These are phyloP conservation scores for Indicator indicator DNA, from an alignment of 2,113 vertebrate species.

Conservation along the genomic window DNA sequence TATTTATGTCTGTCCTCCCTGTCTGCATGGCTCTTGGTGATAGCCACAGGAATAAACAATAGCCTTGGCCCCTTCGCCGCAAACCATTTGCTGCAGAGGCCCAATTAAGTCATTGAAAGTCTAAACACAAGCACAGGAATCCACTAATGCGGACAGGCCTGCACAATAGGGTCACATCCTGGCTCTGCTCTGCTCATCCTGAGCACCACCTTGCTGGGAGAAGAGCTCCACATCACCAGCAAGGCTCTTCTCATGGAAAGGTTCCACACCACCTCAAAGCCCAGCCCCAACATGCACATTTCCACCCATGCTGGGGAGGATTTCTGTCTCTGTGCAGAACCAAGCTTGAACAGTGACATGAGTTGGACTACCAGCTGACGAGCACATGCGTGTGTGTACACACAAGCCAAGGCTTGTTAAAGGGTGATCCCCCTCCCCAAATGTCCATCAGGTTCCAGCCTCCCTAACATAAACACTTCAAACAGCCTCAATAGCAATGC, in stretches of 20 bases:
- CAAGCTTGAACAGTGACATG: accelerated
- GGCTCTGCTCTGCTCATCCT: not conserved
- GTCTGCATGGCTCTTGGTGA: not conserved
- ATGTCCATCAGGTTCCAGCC: not conserved
- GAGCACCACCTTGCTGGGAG: not conserved
- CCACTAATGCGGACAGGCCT: accelerated
- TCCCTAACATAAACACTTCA: constrained; percentile 47
- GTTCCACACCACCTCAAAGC: not conserved
- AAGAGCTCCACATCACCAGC: not conserved
- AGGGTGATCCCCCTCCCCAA: not conserved
- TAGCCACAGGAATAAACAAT: constrained; percentile 57
- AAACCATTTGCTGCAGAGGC: constrained; percentile 1
- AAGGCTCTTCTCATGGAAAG: not conserved
- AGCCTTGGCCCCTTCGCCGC: constrained; percentile 25
- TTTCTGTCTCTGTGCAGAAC: accelerated
- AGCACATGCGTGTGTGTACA: accelerated
- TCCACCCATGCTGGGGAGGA: accelerated
- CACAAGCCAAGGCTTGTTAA: not conserved
- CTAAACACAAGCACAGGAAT: constrained; percentile 59
- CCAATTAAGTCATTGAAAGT: constrained; percentile 34
- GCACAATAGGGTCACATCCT: constrained; percentile 34
- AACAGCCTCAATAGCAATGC: constrained; percentile 34
- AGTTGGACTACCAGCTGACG: not conserved
- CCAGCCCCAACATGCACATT: accelerated
- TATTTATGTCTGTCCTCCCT: constrained; percentile 46